Conservation (phyloP, 1,140 invertebrate species). For the Delia radicum region DNA sequence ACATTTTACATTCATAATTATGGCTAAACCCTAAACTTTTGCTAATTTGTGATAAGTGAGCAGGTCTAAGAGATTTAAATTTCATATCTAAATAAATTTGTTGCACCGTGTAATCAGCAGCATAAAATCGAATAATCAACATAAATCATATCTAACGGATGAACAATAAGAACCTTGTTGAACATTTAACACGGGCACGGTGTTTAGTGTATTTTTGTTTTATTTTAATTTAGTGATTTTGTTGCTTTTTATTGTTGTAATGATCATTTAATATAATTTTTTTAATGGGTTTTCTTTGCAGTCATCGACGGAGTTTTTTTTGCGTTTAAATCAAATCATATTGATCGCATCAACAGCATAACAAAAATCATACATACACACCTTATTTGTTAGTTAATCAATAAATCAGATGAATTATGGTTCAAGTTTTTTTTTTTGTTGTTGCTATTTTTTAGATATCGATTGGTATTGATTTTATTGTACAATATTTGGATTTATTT, state of each 20-base stretch:
- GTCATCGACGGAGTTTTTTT: background rate
- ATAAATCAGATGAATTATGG: background rate
- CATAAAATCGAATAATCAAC: background rate
- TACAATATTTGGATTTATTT: no score
- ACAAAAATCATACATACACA: background rate
- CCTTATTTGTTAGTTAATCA: background rate
- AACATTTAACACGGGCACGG: background rate
- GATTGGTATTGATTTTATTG: no score
- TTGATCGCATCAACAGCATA: background rate
- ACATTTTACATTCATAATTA: no score
- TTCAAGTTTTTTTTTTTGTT: background rate
- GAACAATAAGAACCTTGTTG: background rate
- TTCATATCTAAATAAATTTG: no score
- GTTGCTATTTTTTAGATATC: background rate
- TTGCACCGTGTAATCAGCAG: background rate
- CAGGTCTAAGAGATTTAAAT: no score
- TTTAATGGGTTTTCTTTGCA: background rate
- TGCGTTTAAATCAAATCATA: background rate
- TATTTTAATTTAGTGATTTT: background rate
- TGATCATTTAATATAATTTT: background rate
- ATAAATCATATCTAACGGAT: background rate
- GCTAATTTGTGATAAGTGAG: no score
- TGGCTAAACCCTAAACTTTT: no score
- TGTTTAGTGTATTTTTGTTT: background rate
- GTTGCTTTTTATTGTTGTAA: background rate